Conservation (phyloP, 2,113 vertebrate species). For the Carettochelys insculpta region DNA sequence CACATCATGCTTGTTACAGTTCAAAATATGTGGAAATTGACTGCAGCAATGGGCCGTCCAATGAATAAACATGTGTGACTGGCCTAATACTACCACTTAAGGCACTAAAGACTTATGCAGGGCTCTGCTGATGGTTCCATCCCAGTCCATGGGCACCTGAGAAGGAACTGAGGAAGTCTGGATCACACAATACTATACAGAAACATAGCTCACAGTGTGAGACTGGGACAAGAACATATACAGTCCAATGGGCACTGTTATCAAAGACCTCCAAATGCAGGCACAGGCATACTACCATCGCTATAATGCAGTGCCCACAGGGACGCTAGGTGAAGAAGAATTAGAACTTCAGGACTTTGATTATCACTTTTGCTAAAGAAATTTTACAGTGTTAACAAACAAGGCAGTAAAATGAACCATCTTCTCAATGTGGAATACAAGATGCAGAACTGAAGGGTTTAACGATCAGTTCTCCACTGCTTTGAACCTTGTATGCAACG, state of each 20-base stretch:
- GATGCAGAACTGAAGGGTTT: not conserved
- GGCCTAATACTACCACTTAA: not conserved
- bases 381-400: rapidly evolving
- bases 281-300: not conserved
- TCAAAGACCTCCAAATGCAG: not conserved
- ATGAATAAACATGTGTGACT: not conserved
- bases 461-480: not conserved
- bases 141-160: not conserved
- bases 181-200: not conserved
- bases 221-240: not conserved
- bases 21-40: not conserved
- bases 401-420: rapidly evolving
- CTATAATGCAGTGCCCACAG: not conserved
- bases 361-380: not conserved
- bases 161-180: not conserved
- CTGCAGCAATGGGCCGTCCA: not conserved
- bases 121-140: not conserved
- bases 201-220: not conserved
- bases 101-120: not conserved
- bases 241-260: not conserved
- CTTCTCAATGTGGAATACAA: not conserved
- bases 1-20: not conserved
- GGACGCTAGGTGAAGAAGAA: not conserved
- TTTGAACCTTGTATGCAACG: not conserved
- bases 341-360: not conserved